Base-by-base conservation (phyloP, 1,140 invertebrate species). In the Leguminivora glycinivorella region DNA sequence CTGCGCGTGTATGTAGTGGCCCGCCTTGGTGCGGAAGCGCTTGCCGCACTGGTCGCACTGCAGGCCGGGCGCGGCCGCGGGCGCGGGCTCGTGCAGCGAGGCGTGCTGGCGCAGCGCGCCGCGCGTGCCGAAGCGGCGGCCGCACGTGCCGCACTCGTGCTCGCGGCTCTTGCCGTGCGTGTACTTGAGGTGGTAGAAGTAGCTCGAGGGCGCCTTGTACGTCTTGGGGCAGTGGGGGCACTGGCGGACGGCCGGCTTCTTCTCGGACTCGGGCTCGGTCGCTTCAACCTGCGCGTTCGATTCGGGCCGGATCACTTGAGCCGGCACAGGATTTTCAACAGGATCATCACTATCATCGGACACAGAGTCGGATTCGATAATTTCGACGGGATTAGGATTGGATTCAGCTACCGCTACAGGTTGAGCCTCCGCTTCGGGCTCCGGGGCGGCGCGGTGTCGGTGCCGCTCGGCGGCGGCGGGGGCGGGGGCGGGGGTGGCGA, bases 141-240 rank as follows among this genome's bases (percentile, higher is more conserved):
- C 93, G 72, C 93, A 94, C 1, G 90, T 76, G 4, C 87, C 83
- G 69, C 93, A 94, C 5, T 78, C 79, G 74, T 91, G 90, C 12
- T 94, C 93, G 72, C 93, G 92, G 4, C 92, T 92, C 0, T 90
- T 83, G 2, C 92, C 89, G 75, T 95, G 95, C 1, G 93, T 92
- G 70, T 94, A 92, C 19, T 93, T 92, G 29, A 95, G 67, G 80
- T 95, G 95, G 67, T 94, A 91, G 10, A 92, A 92, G 66, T 94
- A 88, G 52, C 94, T 93, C 60, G 94, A 93, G 0, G 92, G 90
- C 4, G 94, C 93, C 10, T 93, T 90, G 85, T 95, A 96, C 58
- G 93, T 93, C 82, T 96, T 96, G 0, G 93, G 94, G 78, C 95
- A 96, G 12, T 94, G 85, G 10, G 93, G 92, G 76, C 96, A 96